Evolutionary conservation across 2,888 invertebrate genomes (phyloP).

Genomic region (Drosophila diplacantha): DNA sequence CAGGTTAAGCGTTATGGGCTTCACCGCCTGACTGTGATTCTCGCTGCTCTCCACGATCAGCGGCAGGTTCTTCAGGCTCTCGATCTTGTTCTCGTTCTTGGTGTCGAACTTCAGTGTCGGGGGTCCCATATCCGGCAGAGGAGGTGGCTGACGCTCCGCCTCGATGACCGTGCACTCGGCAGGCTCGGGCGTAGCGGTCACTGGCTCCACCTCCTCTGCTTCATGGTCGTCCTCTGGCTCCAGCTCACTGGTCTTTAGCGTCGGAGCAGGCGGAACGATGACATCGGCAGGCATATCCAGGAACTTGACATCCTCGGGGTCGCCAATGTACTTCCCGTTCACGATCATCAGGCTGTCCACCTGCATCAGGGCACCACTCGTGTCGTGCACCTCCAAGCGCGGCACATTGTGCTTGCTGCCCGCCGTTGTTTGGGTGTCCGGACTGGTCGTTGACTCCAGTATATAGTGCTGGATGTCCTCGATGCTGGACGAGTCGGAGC

Average conservation of each 20-base stretch:
- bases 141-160: conserved; percentile 46
- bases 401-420: conserved; percentile 79
- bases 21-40: conserved; percentile 66
- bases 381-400: conserved; percentile 85
- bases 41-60: conserved; percentile 71
- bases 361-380: conserved; percentile 83
- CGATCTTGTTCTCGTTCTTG: conserved; percentile 78
- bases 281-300: conserved; percentile 77
- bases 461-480: conserved; percentile 78
- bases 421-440: conserved; percentile 76
- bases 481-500: conserved; percentile 79
- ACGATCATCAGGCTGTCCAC: conserved; percentile 81
- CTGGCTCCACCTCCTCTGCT: conserved; percentile 64
- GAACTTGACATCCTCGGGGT: conserved; percentile 77
- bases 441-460: conserved; percentile 78
- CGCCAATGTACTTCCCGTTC: conserved; percentile 77
- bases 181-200: conserved; percentile 74
- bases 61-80: conserved; percentile 76
- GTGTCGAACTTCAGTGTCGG: conserved; percentile 75
- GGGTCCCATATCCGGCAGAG: conserved; percentile 69
- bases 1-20: conserved; percentile 72
- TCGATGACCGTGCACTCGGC: conserved; percentile 72
- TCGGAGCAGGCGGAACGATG: conserved; percentile 64
- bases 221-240: conserved; percentile 62
- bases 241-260: conserved; percentile 55